phyloP scores from a whole-genome alignment of 2,888 invertebrate species.

The Gymnoscelis rufifasciata region DNA sequence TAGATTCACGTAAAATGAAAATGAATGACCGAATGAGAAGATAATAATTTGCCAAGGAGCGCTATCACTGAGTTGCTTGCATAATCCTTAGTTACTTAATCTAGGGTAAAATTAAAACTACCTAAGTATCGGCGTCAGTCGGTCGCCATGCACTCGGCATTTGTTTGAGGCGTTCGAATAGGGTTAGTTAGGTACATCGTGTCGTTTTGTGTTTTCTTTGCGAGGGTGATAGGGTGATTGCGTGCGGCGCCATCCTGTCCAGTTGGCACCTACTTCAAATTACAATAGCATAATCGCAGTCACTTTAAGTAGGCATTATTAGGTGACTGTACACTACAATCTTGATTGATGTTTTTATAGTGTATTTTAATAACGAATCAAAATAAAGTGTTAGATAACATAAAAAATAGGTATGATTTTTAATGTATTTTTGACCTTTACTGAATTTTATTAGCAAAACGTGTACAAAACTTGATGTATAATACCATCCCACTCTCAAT shows the following conservation, averaged over 20 bases:
- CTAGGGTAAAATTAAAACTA: constrained; percentile 32
- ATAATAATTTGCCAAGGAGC: constrained; percentile 6
- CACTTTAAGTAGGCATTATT: constrained; percentile 9
- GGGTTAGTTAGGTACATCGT: constrained; percentile 2
- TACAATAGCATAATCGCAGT: constrained; percentile 17
- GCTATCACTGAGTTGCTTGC: constrained; percentile 14
- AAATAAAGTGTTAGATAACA: too few species aligned
- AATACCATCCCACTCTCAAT: too few species aligned
- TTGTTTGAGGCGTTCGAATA: constrained; percentile 7
- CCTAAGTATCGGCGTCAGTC: background rate
- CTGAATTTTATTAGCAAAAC: too few species aligned
- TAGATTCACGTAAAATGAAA: too few species aligned
- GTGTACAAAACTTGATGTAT: too few species aligned
- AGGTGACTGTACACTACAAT: background rate
- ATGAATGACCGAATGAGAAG: too few species aligned
- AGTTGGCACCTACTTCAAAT: constrained; percentile 16
- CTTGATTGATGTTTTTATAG: constrained; percentile 2
- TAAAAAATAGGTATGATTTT: too few species aligned
- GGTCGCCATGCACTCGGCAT: background rate
- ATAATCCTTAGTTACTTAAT: background rate
- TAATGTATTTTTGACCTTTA: too few species aligned
- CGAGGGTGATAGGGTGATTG: constrained; percentile 34
- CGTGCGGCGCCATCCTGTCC: constrained; percentile 52
- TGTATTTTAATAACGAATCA: too few species aligned
- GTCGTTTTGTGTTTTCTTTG: constrained; percentile 19